A percentile compares a stretch with the other conserved stretches of the same genome.
Evolutionary conservation across 2,888 invertebrate genomes (phyloP).

Genomic region (Epinotia bilunana): DNA sequence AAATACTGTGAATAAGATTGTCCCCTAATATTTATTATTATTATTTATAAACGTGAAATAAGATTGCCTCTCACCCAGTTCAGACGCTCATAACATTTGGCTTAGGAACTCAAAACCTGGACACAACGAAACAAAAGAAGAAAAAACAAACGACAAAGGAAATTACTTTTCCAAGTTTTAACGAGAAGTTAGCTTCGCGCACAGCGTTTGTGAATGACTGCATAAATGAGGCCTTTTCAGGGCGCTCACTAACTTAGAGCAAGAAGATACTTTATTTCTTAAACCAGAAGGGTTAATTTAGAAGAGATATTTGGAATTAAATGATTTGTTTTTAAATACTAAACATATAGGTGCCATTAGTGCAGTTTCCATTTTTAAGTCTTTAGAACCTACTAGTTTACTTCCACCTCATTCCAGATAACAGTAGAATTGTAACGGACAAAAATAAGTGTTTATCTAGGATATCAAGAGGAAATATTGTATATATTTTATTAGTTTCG

Average conservation of each 20-base stretch:
- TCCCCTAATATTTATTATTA: too few relatives aligned
- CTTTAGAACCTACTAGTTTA: background rate
- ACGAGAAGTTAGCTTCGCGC: slow-evolving; percentile 8
- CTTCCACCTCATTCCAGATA: background rate
- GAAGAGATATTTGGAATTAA: background rate
- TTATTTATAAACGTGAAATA: too few relatives aligned
- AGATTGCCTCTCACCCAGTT: background rate
- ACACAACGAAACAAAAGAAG: background rate
- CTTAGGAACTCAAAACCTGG: background rate
- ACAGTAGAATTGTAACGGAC: too few relatives aligned
- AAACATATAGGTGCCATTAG: background rate
- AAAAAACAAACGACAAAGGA: slow-evolving; percentile 11
- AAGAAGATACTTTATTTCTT: background rate
- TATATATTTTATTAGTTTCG: too few relatives aligned
- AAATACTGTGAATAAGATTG: too few relatives aligned
- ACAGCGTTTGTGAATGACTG: background rate
- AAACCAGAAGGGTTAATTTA: background rate
- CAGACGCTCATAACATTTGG: slow-evolving; percentile 1
- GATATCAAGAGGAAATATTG: too few relatives aligned
- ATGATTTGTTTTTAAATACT: background rate
- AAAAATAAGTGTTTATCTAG: too few relatives aligned
- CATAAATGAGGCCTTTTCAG: background rate
- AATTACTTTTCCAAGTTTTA: slow-evolving; percentile 12
- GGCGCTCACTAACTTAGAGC: background rate
- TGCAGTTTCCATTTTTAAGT: background rate